Evolutionary conservation across 2,113 vertebrate species (phyloP), one percentile per base, ranked within the genome.

Genomic region (Madoqua kirkii): DNA sequence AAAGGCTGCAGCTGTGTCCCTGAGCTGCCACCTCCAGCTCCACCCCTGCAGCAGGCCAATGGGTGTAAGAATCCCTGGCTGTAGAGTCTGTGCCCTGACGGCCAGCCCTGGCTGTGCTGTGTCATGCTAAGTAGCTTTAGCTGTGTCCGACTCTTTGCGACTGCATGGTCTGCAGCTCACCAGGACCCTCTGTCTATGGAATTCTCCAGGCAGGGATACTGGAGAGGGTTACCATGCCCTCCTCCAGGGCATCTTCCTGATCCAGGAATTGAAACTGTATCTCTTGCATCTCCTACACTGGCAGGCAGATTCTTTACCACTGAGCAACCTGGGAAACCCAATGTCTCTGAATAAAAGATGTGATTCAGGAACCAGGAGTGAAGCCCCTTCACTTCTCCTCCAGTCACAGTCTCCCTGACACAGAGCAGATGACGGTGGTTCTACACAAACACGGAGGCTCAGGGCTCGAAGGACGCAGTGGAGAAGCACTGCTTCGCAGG

Each of bases 391-490:
- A 9, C 0, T 2, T 10, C 43, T 48, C 6, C 50, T 86, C 10
- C 1, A 9, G 7, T n/a, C 45, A 36, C 17, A 14, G 9, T 10
- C 67, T 90, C 36, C 31, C 0, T 4, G 27, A 15, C 0, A 13
- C 0, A 2, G 25, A 43, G 31, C 9, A 17, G 94, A 27, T 0
- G 25, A 27, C 14, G 4, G 25, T 0, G 13, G 16, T 1, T 21
- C 55, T 1, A 3, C 9, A 21, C 48, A 50, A 33, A 33, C 40
- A 10, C 0, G 1, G 57, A 40, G 0, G 13, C 52, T 17, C 21
- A 10, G 62, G 40, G 50, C 59, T 55, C 0, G 0, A 7, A 0
- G 21, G 55, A 48, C 3, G 1, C 27, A 1, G 31, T 1, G 29
- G n/a, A 33, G 76, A 6, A 31, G 45, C 5, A 0, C 79, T 0